Base-by-base conservation (phyloP, 2,797 vertebrate species). In the Euthynnus affinis region DNA sequence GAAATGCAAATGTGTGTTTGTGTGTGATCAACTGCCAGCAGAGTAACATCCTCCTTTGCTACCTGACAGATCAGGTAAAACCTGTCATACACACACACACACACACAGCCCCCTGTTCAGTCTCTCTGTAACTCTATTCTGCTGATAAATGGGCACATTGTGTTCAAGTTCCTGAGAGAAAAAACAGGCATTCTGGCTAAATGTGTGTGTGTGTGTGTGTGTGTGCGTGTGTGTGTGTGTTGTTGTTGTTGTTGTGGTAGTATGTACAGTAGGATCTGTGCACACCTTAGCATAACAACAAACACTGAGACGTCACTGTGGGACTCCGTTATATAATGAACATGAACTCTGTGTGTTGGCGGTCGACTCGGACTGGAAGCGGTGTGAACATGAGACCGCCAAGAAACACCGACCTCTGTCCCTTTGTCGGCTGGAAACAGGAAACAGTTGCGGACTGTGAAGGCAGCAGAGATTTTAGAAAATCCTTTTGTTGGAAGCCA, bases 21-120 rank as follows among this genome's bases (percentile, higher is more conserved):
- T 61, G 57, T 53, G 60, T 46, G 20, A 22, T 49, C 29, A 20
- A 37, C 29, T 58, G 65, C 22, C 48, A 49, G 27, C 7, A 25
- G 51, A 44, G 65, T 10, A 51, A 17, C 51, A 46, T 61, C 55
- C 64, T 67, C 58, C 52, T 63, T 22, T 72, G 17, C 32, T 52
- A 73, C 57, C 66, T 77, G 75, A 74, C 72, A 76, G 67, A 83
- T 89, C 85, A 81, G 75, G 83, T 84, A 85, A 58, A 74, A 78
- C 85, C 68, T 80, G 82, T 62, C 73, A 40, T 42, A 17, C 34
- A 37, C 34, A 37, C 34, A 37, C 34, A 37, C 34, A 37, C 34
- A 37, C 37, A 52, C 68, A 73, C 25, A 56, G 61, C 5, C 22
- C 51, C 46, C 20, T 32, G 8, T 46, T 48, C 23, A 34, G 8